phyloP scores from a whole-genome alignment of 2,113 vertebrate genomes.

The Asarcornis scutulata region DNA sequence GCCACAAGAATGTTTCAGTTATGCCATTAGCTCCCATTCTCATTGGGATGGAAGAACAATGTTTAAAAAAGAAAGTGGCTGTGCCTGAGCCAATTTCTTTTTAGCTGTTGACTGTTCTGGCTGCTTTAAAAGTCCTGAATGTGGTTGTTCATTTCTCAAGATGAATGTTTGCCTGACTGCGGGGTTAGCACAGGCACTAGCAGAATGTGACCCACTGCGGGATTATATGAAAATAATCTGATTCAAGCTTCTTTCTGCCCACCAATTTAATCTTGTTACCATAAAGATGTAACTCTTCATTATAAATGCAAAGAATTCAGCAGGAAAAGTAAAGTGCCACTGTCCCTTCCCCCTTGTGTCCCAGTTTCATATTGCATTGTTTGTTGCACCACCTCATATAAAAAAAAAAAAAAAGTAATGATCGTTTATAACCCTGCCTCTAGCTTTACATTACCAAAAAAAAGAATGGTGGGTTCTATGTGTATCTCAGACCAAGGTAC shows the following conservation, averaged over 20 bases:
- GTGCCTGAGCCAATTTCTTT: not conserved
- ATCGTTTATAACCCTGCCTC: not conserved
- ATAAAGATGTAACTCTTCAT: not conserved
- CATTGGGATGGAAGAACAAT: not conserved
- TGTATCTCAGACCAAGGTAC: not conserved
- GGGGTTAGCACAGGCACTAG: not conserved
- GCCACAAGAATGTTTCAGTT: not conserved
- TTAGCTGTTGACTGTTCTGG: not conserved
- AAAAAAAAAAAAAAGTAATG: not conserved
- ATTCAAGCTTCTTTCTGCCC: not conserved
- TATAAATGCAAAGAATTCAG: not conserved
- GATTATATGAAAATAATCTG: not conserved
- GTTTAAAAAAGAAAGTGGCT: not conserved
- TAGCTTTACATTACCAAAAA: not conserved
- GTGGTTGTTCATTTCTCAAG: not conserved
- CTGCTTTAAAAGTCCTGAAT: conserved; percentile 14
- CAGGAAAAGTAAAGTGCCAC: not conserved
- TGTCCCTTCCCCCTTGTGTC: not conserved
- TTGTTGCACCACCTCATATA: not conserved
- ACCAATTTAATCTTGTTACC: conserved; percentile 11
- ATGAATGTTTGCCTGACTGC: conserved; percentile 12
- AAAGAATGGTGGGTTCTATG: not conserved
- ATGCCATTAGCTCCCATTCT: not conserved
- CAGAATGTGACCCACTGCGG: not conserved
- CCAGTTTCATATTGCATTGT: not conserved